Percentiles rank a stretch among this genome's conserved stretches.
phyloP scores from a whole-genome alignment of 2,797 vertebrate genomes.

The Leucoraja ocellata region DNA sequence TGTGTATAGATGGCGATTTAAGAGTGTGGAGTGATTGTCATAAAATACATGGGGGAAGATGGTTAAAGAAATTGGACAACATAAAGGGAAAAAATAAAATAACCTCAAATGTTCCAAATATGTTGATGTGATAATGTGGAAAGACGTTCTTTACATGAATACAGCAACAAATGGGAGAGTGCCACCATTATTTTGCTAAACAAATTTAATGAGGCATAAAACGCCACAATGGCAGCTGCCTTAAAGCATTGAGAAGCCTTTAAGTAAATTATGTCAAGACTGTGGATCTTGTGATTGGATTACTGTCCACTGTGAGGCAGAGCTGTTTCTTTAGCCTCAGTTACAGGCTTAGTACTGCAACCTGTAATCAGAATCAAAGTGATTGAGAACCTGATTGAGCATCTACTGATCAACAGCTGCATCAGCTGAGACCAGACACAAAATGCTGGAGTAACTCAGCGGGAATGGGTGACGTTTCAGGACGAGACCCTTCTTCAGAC shows the following conservation, averaged over 20 bases:
- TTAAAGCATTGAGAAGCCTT: background rate
- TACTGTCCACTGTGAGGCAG: slow-evolving; percentile 12
- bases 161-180: background rate
- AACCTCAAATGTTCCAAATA: background rate
- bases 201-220: slow-evolving; percentile 15
- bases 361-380: background rate
- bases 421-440: no score
- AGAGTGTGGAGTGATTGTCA: no score
- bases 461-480: no score
- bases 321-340: background rate
- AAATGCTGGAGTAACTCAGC: no score
- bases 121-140: background rate
- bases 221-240: background rate
- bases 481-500: no score
- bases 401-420: background rate
- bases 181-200: background rate
- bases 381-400: background rate
- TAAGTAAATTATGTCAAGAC: background rate
- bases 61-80: background rate
- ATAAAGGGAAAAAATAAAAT: background rate
- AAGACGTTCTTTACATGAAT: background rate
- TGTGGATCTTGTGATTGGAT: slow-evolving; percentile 30
- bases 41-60: background rate
- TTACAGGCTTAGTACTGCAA: background rate
- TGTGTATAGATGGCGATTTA: no score